Conservation (phyloP, 2,888 invertebrate genomes). For the Lasioglossum oenotherae region DNA sequence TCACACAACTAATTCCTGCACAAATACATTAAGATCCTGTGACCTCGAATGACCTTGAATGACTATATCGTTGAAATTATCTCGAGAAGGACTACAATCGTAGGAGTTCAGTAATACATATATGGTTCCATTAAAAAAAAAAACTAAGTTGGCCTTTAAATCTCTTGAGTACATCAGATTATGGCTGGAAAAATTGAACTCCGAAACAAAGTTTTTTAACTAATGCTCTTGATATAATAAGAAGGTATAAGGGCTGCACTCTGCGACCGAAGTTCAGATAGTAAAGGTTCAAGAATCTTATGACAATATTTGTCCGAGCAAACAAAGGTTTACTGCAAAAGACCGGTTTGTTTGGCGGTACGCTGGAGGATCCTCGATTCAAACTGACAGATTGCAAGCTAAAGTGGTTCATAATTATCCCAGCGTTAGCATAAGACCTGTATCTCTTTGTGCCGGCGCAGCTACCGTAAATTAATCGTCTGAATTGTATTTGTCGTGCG, state of each 20-base stretch:
- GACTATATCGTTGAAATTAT: too few relatives aligned
- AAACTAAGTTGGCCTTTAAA: too few relatives aligned
- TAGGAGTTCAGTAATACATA: too few relatives aligned
- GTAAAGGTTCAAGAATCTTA: background rate
- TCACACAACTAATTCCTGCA: too few relatives aligned
- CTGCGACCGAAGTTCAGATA: background rate
- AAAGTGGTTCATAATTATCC: constrained; percentile 18
- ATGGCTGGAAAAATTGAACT: too few relatives aligned
- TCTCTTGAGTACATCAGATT: too few relatives aligned
- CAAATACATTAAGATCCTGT: too few relatives aligned
- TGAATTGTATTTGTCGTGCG: background rate
- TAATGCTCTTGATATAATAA: background rate
- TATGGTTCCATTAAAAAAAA: too few relatives aligned
- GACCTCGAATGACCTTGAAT: too few relatives aligned
- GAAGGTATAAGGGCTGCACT: background rate
- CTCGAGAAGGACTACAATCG: too few relatives aligned
- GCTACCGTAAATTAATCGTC: constrained; percentile 13
- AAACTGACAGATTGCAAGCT: constrained; percentile 29
- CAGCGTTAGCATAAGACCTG: constrained; percentile 10
- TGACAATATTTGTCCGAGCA: background rate
- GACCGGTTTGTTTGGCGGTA: background rate
- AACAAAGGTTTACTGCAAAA: background rate
- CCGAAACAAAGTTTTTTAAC: background rate
- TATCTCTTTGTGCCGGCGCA: constrained; percentile 14
- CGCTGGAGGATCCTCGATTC: constrained; percentile 23